Evolutionary conservation across 1,140 invertebrate species (phyloP).

Genomic region (Patella vulgata): DNA sequence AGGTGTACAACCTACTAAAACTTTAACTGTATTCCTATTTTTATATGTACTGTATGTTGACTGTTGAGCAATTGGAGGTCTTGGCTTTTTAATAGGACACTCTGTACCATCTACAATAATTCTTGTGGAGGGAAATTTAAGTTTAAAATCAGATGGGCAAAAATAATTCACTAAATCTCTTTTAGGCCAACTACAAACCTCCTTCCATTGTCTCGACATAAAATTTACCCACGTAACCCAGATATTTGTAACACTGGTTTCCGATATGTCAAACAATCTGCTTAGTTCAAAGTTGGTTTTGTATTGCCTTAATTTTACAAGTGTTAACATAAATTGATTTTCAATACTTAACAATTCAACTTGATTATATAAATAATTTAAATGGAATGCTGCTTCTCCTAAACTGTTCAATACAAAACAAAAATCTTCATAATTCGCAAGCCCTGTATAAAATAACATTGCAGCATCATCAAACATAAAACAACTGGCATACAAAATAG

Average conservation of each 20-base stretch:
- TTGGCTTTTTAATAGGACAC: too few species aligned
- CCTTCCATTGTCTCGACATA: conserved; percentile 39
- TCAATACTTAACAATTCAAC: conserved; percentile 17
- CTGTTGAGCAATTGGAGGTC: not conserved
- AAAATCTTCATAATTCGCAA: conserved; percentile 25
- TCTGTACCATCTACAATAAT: too few species aligned
- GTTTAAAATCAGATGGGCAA: too few species aligned
- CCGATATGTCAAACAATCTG: conserved; percentile 40
- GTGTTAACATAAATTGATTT: conserved; percentile 48
- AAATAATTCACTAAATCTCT: too few species aligned
- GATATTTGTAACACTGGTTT: conserved; percentile 40
- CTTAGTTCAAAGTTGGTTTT: conserved; percentile 43
- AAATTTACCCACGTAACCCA: conserved; percentile 50
- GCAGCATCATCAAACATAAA: conserved; percentile 71
- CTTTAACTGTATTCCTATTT: too few species aligned
- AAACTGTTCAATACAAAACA: conserved; percentile 23
- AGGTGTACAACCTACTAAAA: too few species aligned
- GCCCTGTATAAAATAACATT: conserved; percentile 36
- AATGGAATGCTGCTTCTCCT: conserved; percentile 59
- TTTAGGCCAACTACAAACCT: conserved; percentile 49
- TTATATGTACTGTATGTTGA: not conserved
- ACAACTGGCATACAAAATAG: conserved; percentile 10
- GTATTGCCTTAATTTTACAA: conserved; percentile 44
- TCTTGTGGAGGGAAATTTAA: too few species aligned
- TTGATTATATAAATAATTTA: conserved; percentile 34